phyloP scores from a whole-genome alignment of 1,140 invertebrate species.

The Trichoplusia ni region DNA sequence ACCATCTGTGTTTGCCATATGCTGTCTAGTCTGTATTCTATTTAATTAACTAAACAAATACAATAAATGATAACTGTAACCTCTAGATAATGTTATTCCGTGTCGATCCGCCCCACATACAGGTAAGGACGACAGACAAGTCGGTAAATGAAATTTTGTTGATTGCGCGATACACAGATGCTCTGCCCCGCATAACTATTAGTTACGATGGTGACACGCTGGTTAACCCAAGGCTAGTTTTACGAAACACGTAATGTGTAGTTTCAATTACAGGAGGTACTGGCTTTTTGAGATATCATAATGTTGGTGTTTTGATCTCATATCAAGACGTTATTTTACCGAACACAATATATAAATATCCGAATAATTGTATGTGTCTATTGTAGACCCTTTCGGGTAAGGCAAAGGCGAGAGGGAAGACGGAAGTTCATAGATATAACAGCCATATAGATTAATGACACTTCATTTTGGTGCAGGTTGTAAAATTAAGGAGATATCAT shows the following conservation, averaged over 20 bases:
- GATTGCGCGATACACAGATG: conserved; percentile 18
- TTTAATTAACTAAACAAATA: conserved; percentile 5
- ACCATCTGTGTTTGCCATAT: background rate
- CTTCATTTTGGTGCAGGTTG: no score
- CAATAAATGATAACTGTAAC: background rate
- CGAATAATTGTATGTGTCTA: no score
- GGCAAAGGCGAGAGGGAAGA: no score
- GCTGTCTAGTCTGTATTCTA: background rate
- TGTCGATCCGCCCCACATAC: conserved; percentile 22
- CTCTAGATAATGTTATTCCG: conserved; percentile 19
- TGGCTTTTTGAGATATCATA: no score
- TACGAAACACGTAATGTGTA: conserved; percentile 9
- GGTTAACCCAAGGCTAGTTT: conserved; percentile 8
- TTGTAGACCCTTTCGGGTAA: no score
- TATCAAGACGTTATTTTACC: no score
- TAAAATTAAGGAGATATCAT: no score
- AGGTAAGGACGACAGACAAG: background rate
- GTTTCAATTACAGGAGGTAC: no score
- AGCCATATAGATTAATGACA: no score
- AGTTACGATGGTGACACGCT: conserved; percentile 1
- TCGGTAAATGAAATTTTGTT: conserved; percentile 25
- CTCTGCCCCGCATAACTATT: conserved; percentile 20
- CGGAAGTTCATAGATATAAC: no score
- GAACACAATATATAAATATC: no score
- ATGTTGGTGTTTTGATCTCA: background rate